Percentiles rank a stretch among this genome's conserved stretches.
phyloP scores from a whole-genome alignment of 2,797 vertebrate genomes.

The Nannoperca obscura region DNA sequence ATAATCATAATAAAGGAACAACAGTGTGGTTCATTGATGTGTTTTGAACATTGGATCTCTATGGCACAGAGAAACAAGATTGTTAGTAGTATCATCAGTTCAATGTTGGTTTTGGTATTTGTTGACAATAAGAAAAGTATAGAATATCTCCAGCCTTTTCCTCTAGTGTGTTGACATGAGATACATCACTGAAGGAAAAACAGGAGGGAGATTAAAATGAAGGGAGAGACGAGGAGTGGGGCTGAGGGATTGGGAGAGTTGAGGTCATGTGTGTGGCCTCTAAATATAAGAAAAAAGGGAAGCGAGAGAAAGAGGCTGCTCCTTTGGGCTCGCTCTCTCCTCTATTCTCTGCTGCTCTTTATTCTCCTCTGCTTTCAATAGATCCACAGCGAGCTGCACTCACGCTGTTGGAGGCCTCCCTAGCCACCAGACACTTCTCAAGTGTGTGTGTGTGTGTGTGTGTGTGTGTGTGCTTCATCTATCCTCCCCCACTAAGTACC shows the following conservation, averaged over 20 bases:
- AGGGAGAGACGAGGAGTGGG: constrained; percentile 18
- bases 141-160: background rate
- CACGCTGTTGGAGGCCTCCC: constrained; percentile 59
- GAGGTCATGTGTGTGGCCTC: constrained; percentile 50
- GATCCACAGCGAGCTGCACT: constrained; percentile 48
- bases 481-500: constrained; percentile 52
- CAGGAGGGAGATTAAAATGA: constrained; percentile 34
- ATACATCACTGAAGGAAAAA: constrained; percentile 34
- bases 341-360: constrained; percentile 55
- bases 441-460: constrained; percentile 34
- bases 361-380: constrained; percentile 56
- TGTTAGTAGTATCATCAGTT: background rate
- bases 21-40: background rate
- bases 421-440: constrained; percentile 55
- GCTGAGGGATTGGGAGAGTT: constrained; percentile 21
- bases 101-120: background rate
- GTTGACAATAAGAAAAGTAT: background rate
- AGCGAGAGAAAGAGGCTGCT: constrained; percentile 10
- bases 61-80: background rate
- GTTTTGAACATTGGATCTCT: background rate
- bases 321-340: constrained; percentile 20
- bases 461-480: constrained; percentile 31
- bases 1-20: background rate
- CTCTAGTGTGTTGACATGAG: constrained; percentile 6
- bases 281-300: constrained; percentile 48